Conservation (phyloP, 2,113 vertebrate genomes). For the Columbina picui region DNA sequence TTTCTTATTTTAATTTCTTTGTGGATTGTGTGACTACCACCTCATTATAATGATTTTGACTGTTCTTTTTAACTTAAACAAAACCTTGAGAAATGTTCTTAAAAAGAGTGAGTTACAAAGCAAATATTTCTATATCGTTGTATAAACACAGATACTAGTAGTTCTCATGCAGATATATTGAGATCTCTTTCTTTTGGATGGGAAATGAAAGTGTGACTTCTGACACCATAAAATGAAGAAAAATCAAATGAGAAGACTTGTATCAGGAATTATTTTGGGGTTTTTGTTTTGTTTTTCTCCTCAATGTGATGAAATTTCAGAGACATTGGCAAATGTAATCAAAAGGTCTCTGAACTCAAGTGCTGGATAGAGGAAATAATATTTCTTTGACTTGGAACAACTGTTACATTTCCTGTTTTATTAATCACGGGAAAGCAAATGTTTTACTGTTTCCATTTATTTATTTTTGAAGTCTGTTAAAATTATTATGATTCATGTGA, state of each 20-base stretch:
- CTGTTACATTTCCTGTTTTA: background rate
- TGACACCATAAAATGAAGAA: background rate
- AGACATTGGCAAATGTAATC: background rate
- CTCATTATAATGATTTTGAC: background rate
- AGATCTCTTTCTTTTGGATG: background rate
- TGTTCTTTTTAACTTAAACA: background rate
- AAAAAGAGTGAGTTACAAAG: background rate
- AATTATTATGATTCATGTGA: background rate
- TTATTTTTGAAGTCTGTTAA: background rate
- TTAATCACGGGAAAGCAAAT: background rate
- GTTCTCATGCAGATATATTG: background rate
- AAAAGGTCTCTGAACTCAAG: background rate
- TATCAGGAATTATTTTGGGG: background rate
- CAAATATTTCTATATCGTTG: background rate
- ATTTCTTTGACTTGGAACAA: background rate
- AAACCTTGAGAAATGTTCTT: background rate
- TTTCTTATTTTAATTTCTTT: background rate
- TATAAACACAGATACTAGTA: background rate
- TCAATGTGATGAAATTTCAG: background rate
- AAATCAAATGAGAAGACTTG: background rate
- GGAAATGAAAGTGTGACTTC: background rate
- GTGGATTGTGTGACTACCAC: background rate
- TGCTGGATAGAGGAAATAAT: background rate
- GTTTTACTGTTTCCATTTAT: background rate
- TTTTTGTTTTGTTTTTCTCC: background rate